These are phyloP conservation scores for Neolamprologus cancellatus DNA, from an alignment of 2,113 vertebrate genomes.

Conservation along the genomic window DNA sequence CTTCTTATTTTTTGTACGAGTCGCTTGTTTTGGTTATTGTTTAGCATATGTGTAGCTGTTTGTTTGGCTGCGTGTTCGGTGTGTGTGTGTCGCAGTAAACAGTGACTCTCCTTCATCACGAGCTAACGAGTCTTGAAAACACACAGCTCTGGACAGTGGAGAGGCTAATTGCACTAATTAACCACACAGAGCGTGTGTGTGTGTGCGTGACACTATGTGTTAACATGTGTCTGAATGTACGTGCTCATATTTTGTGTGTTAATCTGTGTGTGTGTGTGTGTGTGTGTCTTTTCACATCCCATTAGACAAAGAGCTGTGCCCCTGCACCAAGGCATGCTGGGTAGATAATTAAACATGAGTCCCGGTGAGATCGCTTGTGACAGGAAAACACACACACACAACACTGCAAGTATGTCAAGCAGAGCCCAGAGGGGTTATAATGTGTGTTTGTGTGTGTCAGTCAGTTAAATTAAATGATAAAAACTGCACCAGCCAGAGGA, in stretches of 20 bases:
- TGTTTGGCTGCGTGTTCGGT: not conserved
- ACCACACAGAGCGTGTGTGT: constrained; percentile 11
- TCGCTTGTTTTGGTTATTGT: not conserved
- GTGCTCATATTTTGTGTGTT: constrained; percentile 29
- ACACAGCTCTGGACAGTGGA: constrained; percentile 67
- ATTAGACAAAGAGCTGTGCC: constrained; percentile 44
- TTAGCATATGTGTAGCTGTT: not conserved
- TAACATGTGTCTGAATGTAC: constrained; percentile 36
- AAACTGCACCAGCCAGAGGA: constrained; percentile 18
- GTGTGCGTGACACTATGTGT: constrained; percentile 28
- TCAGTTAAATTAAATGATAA: constrained; percentile 19
- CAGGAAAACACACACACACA: constrained; percentile 20
- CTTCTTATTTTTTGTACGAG: not conserved
- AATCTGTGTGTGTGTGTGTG: constrained; percentile 27
- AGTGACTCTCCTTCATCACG: constrained; percentile 14
- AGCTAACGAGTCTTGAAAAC: constrained; percentile 56
- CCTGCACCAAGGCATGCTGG: constrained; percentile 47
- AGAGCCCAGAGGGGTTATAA: constrained; percentile 1
- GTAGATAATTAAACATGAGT: constrained; percentile 59
- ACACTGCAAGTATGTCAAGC: constrained; percentile 5
- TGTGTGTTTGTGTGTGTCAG: constrained; percentile 12
- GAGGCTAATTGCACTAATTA: constrained; percentile 81
- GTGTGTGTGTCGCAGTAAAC: constrained; percentile 10
- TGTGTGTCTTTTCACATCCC: constrained; percentile 61
- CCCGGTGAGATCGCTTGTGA: constrained; percentile 39